Conservation (phyloP, 2,888 invertebrate genomes). For the Trissolcus japonicus region DNA sequence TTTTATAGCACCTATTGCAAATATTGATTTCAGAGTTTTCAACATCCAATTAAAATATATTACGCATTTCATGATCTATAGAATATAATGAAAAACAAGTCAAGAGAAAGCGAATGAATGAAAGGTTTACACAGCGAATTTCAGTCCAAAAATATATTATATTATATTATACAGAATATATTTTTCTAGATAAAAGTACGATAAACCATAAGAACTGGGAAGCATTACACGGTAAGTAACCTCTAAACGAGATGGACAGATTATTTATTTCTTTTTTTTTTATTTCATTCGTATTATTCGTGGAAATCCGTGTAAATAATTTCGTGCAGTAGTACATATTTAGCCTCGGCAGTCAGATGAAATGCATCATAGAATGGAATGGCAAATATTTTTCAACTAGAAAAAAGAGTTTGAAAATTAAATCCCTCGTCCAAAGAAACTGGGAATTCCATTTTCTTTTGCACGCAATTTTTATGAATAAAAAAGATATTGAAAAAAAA, state of each 20-base stretch:
- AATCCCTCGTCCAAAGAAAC: not conserved
- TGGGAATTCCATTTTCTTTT: not conserved
- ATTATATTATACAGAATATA: no score
- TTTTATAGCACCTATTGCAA: no score
- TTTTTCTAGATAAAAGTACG: not conserved
- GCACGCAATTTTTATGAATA: slow-evolving; percentile 2
- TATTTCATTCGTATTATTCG: slow-evolving; percentile 20
- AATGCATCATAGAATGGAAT: slow-evolving; percentile 33
- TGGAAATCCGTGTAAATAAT: slow-evolving; percentile 14
- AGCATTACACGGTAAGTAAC: slow-evolving; percentile 37
- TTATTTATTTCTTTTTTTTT: slow-evolving; percentile 47
- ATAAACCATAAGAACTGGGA: slow-evolving; percentile 26
- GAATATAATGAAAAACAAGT: no score
- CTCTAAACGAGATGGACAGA: slow-evolving; percentile 45
- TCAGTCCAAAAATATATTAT: no score
- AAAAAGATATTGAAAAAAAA: slow-evolving; percentile 38
- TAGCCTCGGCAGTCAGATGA: slow-evolving; percentile 36
- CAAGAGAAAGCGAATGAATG: no score
- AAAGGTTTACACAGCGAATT: no score
- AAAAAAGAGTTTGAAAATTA: slow-evolving; percentile 11
- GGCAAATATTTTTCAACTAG: slow-evolving; percentile 35
- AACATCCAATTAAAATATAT: no score
- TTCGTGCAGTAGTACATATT: slow-evolving; percentile 33
- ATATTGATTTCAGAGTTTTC: no score
- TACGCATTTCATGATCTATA: no score